Base-by-base conservation (phyloP, 2,113 vertebrate genomes). In the Eolophus roseicapilla region DNA sequence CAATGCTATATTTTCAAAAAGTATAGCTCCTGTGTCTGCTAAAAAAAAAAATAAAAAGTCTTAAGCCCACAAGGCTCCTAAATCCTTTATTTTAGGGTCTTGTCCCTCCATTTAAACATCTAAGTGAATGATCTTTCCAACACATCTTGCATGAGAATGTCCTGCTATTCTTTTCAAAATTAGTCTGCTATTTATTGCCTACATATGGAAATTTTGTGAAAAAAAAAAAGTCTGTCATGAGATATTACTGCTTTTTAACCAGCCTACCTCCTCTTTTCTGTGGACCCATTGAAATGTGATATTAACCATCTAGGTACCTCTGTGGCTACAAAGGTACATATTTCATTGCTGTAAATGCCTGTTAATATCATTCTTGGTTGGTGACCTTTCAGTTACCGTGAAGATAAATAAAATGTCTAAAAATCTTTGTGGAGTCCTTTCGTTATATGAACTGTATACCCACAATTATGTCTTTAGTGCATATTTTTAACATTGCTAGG, bases 391-490 rank as follows among this genome's bases (percentile, higher is more conserved):
- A 92, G 60, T 78, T 95, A 87, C 67, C 50, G 50, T 73, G 67
- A 96, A 96, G 70, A 95, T 82, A 97, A 96, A 96, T 85, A 96
- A 96, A 97, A 96, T 41, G 25, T 75, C 79, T 64, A 29, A 87
- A 96, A 94, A 71, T 68, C 7, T 89, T 78, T 92, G 47, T 59
- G 55, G 39, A 86, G 73, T 71, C 68, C 62, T 92, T 84, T 83
- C 86, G 83, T 83, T 92, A 39, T 67, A 47, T 79, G 86, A 96
- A 57, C 65, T 82, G 39, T 65, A 65, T 25, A 91, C 47, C 49
- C 67, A 70, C 87, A 96, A 92, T 98, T 97, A 92, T 92, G 94
- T 96, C 75, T 93, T 95, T 76, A 90, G 57, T 79, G 76, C 17
- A 82, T 96, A 91, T 75, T 90, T 87, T 82, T 62, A 74, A 8